These are phyloP conservation scores for Myoxocephalus aenaeus DNA, from an alignment of 2,797 vertebrate species.

Conservation along the genomic window DNA sequence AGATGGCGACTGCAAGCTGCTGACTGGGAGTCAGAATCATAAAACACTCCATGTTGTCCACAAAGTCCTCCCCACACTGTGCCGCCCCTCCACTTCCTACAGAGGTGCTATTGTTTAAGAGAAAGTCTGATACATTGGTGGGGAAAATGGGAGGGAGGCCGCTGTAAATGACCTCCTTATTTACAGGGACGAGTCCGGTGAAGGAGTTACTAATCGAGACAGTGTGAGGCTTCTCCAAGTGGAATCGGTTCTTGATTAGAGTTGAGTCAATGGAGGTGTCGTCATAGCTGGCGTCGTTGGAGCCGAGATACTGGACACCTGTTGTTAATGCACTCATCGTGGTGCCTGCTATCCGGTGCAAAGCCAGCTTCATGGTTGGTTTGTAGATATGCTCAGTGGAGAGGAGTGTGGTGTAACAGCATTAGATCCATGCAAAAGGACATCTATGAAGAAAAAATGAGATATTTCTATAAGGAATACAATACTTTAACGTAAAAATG, in stretches of 20 bases:
- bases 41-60: slow-evolving; percentile 98
- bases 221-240: slow-evolving; percentile 89
- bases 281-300: slow-evolving; percentile 92
- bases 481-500: background rate
- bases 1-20: slow-evolving; percentile 92
- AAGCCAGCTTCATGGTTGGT: slow-evolving; percentile 92
- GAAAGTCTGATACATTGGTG: slow-evolving; percentile 89
- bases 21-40: slow-evolving; percentile 98
- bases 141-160: slow-evolving; percentile 86
- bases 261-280: slow-evolving; percentile 60
- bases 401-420: slow-evolving; percentile 32
- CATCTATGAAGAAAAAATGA: slow-evolving; percentile 38
- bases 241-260: slow-evolving; percentile 73
- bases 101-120: slow-evolving; percentile 87
- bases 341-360: slow-evolving; percentile 92
- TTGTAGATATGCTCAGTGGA: slow-evolving; percentile 57
- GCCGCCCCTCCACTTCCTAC: slow-evolving; percentile 83
- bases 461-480: slow-evolving; percentile 1
- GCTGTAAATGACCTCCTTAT: slow-evolving; percentile 85
- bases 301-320: slow-evolving; percentile 91
- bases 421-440: slow-evolving; percentile 34
- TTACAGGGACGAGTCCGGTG: slow-evolving; percentile 87
- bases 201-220: slow-evolving; percentile 89
- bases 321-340: slow-evolving; percentile 94
- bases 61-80: slow-evolving; percentile 95